Evolutionary conservation across 2,888 invertebrate species (phyloP).

Genomic region (Lapara coniferarum): DNA sequence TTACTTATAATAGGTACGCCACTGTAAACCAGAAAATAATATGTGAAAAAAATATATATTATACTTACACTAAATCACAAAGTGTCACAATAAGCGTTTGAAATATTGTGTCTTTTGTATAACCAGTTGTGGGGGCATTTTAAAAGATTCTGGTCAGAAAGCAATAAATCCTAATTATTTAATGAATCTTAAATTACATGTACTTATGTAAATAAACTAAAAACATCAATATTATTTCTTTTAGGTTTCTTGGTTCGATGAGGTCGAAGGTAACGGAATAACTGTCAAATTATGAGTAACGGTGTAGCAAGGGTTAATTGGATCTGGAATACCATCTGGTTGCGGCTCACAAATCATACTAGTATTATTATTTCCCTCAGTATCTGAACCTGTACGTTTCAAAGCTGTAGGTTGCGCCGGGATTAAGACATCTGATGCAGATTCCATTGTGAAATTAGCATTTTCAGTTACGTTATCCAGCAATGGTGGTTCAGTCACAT

Average conservation of each 20-base stretch:
- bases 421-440: constrained; percentile 35
- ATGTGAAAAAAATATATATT: too few relatives aligned
- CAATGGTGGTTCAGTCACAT: constrained; percentile 71
- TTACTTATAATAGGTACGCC: too few relatives aligned
- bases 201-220: too few relatives aligned
- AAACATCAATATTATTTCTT: too few relatives aligned
- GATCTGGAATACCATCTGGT: constrained; percentile 64
- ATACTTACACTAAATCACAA: too few relatives aligned
- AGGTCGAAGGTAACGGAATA: constrained; percentile 56
- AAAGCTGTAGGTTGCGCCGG: constrained; percentile 54
- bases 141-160: too few relatives aligned
- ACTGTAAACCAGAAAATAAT: too few relatives aligned
- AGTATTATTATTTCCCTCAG: constrained; percentile 39
- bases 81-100: too few relatives aligned
- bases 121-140: too few relatives aligned
- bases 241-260: constrained; percentile 33
- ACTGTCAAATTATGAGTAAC: constrained; percentile 70
- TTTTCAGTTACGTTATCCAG: constrained; percentile 43
- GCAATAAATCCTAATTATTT: too few relatives aligned
- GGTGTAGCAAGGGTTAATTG: constrained; percentile 73
- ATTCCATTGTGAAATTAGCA: constrained; percentile 40
- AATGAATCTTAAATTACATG: too few relatives aligned
- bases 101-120: too few relatives aligned
- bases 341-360: constrained; percentile 58
- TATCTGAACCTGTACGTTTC: constrained; percentile 45